Base-by-base conservation (phyloP, 2,888 invertebrate genomes). In the Cremastinae sp. region DNA sequence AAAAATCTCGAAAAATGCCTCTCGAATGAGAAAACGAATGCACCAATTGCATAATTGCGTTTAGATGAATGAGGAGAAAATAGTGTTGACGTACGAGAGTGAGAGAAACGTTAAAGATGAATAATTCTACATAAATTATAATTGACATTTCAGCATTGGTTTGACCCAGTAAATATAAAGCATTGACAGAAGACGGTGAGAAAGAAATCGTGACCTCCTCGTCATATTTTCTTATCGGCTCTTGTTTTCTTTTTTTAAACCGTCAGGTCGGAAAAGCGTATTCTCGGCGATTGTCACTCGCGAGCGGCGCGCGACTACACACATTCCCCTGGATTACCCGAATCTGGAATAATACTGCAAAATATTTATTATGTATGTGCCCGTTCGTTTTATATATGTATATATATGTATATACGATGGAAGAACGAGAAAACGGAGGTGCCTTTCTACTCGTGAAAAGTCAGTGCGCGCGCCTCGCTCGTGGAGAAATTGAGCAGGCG, bases 391-490 rank as follows among this genome's bases (percentile, higher is more conserved):
- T 18, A 34, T 36, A 38, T 56, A 16, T 22, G 45, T 9, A n/a
- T 54, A 16, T 64, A 10, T 38, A 38, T 8, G 49, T 43, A 69
- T 34, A 28, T 28, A 53, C 20, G 45, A 45, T 66, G 2, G n/a
- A 66, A 73, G 69, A 76, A 59, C 65, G 76, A 76, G 76, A 73
- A 73, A 73, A 73, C 69, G 28, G 64, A 73, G 61, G 73, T 75
- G 75, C 77, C 79, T 80, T 79, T 79, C 79, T 79, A 78, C 72
- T 79, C 79, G 77, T 78, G 80, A 79, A 80, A 80, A 80, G 74
- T 76, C 76, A 61, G 58, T 71, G 70, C 75, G 61, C 74, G 28
- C 53, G 71, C 64, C 45, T 22, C 69, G 64, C 73, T 76, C 69
- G 69, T 28, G 78, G 80, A 80, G 80, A 80, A 80, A 80, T 79